These are phyloP conservation scores for Rotaria sp. DNA, from an alignment of 2,888 invertebrate genomes.

Conservation along the genomic window DNA sequence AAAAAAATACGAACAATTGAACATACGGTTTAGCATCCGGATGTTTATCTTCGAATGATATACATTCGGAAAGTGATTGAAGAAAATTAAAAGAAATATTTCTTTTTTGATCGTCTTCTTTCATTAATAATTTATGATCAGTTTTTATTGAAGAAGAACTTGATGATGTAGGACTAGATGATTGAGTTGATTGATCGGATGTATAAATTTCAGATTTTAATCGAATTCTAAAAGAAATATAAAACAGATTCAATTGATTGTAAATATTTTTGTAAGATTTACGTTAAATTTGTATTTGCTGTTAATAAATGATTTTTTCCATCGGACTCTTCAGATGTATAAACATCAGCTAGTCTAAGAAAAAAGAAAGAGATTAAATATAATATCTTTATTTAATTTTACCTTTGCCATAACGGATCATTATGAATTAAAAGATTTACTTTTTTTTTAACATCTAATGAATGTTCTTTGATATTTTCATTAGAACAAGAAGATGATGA, in stretches of 20 bases:
- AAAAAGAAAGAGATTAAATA: neutral
- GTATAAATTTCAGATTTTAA: neutral
- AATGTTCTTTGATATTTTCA: neutral
- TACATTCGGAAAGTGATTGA: neutral
- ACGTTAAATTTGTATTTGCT: neutral
- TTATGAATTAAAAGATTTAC: neutral
- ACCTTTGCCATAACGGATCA: neutral
- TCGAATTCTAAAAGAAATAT: neutral
- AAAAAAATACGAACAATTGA: neutral
- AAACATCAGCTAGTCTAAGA: slow-evolving; percentile 21
- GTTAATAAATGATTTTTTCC: neutral
- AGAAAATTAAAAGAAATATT: neutral
- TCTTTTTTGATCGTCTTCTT: neutral
- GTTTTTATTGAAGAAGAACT: neutral
- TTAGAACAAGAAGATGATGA: neutral
- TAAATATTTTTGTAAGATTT: neutral
- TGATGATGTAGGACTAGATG: neutral
- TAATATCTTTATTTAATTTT: neutral
- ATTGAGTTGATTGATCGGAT: neutral
- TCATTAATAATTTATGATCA: neutral
- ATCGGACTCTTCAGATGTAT: neutral
- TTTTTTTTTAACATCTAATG: neutral
- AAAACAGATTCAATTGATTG: neutral
- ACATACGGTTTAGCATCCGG: neutral
- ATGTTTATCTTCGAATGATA: neutral